Evolutionary conservation across 2,113 vertebrate species (phyloP), one percentile per base, ranked within the genome.

Genomic region (Thryonomys swinderianus): DNA sequence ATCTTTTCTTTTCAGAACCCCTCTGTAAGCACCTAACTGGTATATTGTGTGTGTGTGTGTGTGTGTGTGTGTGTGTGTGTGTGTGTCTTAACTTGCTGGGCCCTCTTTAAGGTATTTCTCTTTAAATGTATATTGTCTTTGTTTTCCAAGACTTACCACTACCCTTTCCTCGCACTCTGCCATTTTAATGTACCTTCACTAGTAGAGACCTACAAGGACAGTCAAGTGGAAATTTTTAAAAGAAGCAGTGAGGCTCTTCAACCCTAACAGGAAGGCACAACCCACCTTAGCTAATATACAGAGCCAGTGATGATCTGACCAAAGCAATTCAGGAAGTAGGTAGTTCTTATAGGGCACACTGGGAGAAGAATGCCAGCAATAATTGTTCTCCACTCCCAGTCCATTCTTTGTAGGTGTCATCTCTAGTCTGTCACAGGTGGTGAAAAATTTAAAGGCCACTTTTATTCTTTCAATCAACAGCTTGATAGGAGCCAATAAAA

Each of bases 361-460:
- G 32, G 45, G 20, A 57, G 30, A 73, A 51, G 40, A 69, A 71
- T 17, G 32, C 20, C 10, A 32, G 53, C 81, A 21, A 48, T 78
- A 94, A 81, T 55, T 30, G 25, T 37, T 89, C 61, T 59, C 71
- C 61, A 69, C 57, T 74, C 69, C 78, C 82, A 86, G 57, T 30
- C 80, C 57, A 51, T 37, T 83, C 64, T 57, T 66, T 48, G 21
- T 32, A 34, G 17, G 27, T 57, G 66, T 27, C 85, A 71, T 80
- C 57, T 34, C 73, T 74, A 34, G 9, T 64, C 57, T 95, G 69
- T 93, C 71, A 82, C 5, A 69, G 53, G 51, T 76, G n/a, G 67
- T 92, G 69, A 96, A 96, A 96, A 95, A 85, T 92, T 85, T 90
- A 96, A 96, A 93, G 78, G 57, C 69, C 79, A 86, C 30, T 92